phyloP scores from a whole-genome alignment of 2,888 invertebrate genomes.

The Platycheirus rosarum region DNA sequence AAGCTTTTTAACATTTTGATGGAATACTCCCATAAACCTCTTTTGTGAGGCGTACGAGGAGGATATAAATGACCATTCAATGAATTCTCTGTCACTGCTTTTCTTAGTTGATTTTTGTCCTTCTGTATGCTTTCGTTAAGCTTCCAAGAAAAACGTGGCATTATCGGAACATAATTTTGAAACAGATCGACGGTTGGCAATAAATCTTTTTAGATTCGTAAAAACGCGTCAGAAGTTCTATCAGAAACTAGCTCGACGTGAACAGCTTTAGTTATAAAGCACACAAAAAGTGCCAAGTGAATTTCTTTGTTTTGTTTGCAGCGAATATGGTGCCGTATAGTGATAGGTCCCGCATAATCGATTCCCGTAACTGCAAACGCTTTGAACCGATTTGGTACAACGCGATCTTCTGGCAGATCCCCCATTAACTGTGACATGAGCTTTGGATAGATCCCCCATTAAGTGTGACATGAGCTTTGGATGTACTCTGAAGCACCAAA shows the following conservation, averaged over 20 bases:
- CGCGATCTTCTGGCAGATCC: constrained; percentile 46
- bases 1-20: constrained; percentile 13
- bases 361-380: constrained; percentile 61
- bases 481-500: too few species aligned
- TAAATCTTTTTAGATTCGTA: constrained; percentile 51
- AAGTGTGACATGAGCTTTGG: constrained; percentile 29
- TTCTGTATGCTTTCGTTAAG: constrained; percentile 10
- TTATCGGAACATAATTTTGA: constrained; percentile 52
- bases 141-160: constrained; percentile 13
- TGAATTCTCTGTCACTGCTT: neutral
- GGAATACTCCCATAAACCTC: constrained; percentile 19
- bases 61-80: constrained; percentile 17
- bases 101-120: neutral
- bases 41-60: neutral
- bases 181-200: constrained; percentile 36
- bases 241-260: constrained; percentile 54
- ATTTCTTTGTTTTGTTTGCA: constrained; percentile 23
- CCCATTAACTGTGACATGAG: constrained; percentile 55
- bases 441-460: constrained; percentile 48
- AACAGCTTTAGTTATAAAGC: constrained; percentile 48
- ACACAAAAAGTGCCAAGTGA: constrained; percentile 45
- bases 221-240: constrained; percentile 45
- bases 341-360: constrained; percentile 56
- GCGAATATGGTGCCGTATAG: neutral
- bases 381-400: constrained; percentile 33